Conservation (phyloP, 2,113 vertebrate genomes). For the Eulemur rufifrons region DNA sequence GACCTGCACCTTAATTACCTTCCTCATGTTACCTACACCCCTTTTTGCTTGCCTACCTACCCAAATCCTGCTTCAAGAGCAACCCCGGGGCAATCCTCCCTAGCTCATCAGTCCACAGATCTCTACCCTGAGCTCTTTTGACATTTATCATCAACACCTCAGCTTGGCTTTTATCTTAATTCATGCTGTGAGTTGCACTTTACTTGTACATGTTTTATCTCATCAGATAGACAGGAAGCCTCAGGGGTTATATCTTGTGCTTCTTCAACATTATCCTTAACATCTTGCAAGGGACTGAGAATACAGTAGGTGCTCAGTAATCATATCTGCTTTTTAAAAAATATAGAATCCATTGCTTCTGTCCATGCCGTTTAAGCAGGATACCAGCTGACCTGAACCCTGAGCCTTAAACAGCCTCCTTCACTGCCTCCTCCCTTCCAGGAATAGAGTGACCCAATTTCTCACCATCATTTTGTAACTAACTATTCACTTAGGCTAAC, state of each 20-base stretch:
- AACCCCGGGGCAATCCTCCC: neutral
- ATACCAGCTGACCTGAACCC: neutral
- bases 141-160: neutral
- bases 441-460: conserved; percentile 51
- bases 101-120: neutral
- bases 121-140: neutral
- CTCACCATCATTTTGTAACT: conserved; percentile 56
- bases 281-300: neutral
- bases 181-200: neutral
- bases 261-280: neutral
- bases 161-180: neutral
- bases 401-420: neutral
- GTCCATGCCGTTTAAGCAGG: neutral
- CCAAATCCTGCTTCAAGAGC: neutral
- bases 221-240: neutral
- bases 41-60: neutral
- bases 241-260: neutral
- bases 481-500: conserved; percentile 56
- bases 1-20: neutral
- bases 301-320: neutral
- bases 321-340: neutral
- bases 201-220: neutral
- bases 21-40: neutral
- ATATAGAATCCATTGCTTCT: neutral
- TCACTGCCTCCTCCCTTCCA: neutral